A percentile compares a stretch with the other conserved stretches of the same genome.
These are phyloP conservation scores for Plectrocnemia conspersa DNA, from an alignment of 1,140 invertebrate genomes.

Conservation along the genomic window DNA sequence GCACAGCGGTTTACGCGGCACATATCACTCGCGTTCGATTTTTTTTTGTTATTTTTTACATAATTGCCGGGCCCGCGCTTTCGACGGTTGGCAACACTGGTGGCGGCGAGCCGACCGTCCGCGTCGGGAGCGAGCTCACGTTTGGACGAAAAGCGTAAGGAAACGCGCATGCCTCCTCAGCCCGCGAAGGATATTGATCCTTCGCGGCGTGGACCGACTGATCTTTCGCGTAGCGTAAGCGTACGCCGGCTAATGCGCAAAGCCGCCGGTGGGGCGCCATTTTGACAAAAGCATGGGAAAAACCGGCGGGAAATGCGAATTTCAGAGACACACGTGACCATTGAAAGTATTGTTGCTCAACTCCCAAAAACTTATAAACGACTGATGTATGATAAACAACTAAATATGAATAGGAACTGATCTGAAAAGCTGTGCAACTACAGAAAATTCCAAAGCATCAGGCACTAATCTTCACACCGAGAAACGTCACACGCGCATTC, in stretches of 20 bases:
- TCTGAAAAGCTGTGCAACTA: not conserved
- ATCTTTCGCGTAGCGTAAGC: not conserved
- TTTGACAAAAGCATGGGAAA: slow-evolving; percentile 18
- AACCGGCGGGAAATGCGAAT: not conserved
- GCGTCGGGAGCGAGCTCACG: slow-evolving; percentile 20
- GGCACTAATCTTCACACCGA: not conserved
- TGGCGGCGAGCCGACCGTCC: slow-evolving; percentile 20
- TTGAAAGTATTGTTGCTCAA: too few species aligned
- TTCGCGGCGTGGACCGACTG: not conserved
- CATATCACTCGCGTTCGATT: too few species aligned
- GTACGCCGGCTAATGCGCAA: not conserved
- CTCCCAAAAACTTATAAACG: too few species aligned
- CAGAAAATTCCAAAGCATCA: not conserved
- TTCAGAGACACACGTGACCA: slow-evolving; percentile 11
- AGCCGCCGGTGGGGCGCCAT: slow-evolving; percentile 21
- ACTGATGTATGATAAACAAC: too few species aligned
- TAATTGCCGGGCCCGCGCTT: not conserved
- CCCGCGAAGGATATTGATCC: slow-evolving; percentile 6
- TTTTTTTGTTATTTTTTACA: too few species aligned
- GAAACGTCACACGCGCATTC: too few species aligned
- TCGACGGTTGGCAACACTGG: not conserved
- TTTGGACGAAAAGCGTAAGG: slow-evolving; percentile 19
- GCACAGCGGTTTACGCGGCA: too few species aligned
- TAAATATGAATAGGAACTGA: too few species aligned
- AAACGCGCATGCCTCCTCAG: slow-evolving; percentile 19